phyloP scores from a whole-genome alignment of 2,888 invertebrate species.

The Adelognathus sp. region DNA sequence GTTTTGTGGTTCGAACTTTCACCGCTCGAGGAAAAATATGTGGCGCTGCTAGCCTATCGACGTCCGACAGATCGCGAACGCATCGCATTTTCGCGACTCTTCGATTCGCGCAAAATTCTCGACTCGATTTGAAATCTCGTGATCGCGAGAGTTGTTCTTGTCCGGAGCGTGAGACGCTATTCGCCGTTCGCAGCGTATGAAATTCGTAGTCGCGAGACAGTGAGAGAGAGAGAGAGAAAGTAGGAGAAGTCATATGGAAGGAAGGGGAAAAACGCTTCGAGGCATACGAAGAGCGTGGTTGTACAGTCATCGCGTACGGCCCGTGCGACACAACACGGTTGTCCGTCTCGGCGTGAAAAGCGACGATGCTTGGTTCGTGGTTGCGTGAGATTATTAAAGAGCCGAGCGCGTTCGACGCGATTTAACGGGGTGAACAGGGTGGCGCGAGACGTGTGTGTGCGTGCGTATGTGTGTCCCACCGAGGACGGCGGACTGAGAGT shows the following conservation, averaged over 20 bases:
- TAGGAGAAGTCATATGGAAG: not conserved
- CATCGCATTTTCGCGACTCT: not conserved
- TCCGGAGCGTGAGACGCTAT: conserved; percentile 37
- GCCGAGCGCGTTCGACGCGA: conserved; percentile 51
- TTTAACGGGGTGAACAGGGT: conserved; percentile 51
- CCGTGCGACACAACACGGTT: conserved; percentile 57
- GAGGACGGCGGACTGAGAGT: conserved; percentile 12
- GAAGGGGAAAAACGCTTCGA: conserved; percentile 5
- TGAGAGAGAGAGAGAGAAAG: not conserved
- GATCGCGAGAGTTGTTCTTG: conserved; percentile 29
- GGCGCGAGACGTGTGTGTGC: conserved; percentile 30
- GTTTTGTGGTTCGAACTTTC: not conserved
- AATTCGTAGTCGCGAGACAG: too few relatives aligned
- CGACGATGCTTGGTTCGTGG: conserved; percentile 67
- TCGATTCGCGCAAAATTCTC: not conserved
- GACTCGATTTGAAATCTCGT: not conserved
- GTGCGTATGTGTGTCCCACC: conserved; percentile 3
- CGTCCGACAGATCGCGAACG: not conserved
- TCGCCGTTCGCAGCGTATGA: not conserved
- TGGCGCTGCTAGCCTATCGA: conserved; percentile 35
- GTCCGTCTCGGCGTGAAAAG: conserved; percentile 62
- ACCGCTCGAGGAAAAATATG: not conserved
- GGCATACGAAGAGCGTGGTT: too few relatives aligned
- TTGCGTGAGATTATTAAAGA: conserved; percentile 62
- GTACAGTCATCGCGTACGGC: conserved; percentile 1